These are phyloP conservation scores for Saccostrea glomerata DNA, from an alignment of 1,140 invertebrate species.

Conservation along the genomic window DNA sequence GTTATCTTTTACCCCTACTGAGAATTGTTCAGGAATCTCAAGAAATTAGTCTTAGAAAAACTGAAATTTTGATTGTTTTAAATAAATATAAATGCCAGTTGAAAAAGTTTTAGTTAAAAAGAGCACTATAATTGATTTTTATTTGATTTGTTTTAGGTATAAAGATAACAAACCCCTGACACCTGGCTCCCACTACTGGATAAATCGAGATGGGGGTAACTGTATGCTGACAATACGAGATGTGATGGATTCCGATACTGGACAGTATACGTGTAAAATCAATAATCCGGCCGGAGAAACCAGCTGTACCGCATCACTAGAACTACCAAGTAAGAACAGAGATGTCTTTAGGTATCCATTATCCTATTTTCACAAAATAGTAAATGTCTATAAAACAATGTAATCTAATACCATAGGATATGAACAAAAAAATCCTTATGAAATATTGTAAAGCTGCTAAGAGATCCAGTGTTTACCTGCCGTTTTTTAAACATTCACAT, in stretches of 20 bases:
- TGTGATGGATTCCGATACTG: conserved; percentile 81
- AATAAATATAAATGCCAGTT: too few relatives aligned
- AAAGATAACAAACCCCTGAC: conserved; percentile 67
- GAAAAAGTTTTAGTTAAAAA: too few relatives aligned
- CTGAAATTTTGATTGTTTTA: too few relatives aligned
- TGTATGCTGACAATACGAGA: conserved; percentile 85
- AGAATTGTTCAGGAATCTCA: too few relatives aligned
- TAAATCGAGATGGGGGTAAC: conserved; percentile 64
- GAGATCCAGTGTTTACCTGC: not conserved
- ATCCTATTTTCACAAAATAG: too few relatives aligned
- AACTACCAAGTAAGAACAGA: conserved; percentile 6
- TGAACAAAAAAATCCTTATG: too few relatives aligned
- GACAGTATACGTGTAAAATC: conserved; percentile 82
- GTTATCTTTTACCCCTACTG: not conserved
- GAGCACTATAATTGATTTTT: not conserved
- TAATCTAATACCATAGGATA: too few relatives aligned
- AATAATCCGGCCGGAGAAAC: conserved; percentile 74
- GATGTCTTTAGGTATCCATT: too few relatives aligned
- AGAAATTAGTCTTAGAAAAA: too few relatives aligned
- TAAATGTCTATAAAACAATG: too few relatives aligned
- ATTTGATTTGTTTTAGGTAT: conserved; percentile 58
- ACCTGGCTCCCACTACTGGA: conserved; percentile 62
- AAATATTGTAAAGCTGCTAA: too few relatives aligned
- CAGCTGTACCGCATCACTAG: conserved; percentile 51
- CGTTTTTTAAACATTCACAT: not conserved